A percentile compares a stretch with the other conserved stretches of the same genome.
These are phyloP conservation scores for Invenusta paracnida DNA, from an alignment of 2,888 invertebrate genomes.

Conservation along the genomic window DNA sequence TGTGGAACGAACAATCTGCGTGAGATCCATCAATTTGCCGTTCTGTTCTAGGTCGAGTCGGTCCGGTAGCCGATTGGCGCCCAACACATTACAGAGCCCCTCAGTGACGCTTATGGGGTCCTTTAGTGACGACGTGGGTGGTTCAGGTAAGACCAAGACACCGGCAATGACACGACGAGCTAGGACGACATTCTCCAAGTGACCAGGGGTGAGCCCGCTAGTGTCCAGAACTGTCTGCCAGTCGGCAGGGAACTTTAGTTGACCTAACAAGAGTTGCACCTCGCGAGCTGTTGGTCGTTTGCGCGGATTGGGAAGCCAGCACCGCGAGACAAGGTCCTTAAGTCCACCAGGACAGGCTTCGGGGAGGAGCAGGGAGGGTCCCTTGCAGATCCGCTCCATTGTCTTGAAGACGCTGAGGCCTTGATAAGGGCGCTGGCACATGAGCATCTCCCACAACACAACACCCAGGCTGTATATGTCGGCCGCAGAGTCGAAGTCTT, in stretches of 20 bases:
- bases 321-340: conserved; percentile 49
- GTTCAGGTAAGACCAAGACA: neutral
- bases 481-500: conserved; percentile 53
- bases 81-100: neutral
- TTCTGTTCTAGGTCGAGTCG: neutral
- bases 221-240: neutral
- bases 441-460: conserved; percentile 57
- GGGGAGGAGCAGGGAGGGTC: conserved; percentile 52
- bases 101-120: neutral
- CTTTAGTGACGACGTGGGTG: neutral
- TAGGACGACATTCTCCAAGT: neutral
- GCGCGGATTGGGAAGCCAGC: conserved; percentile 54
- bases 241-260: neutral
- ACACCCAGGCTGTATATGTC: conserved; percentile 57
- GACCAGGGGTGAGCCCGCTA: neutral
- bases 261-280: neutral
- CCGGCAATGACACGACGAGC: neutral
- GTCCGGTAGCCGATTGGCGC: neutral
- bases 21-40: neutral
- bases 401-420: conserved; percentile 54
- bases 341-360: conserved; percentile 50
- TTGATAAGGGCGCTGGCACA: conserved; percentile 52
- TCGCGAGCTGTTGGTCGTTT: conserved; percentile 52
- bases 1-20: too few relatives aligned
- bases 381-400: conserved; percentile 51